These are phyloP conservation scores for Drosophila nigrodunni DNA, from an alignment of 1,140 invertebrate species.

Conservation along the genomic window DNA sequence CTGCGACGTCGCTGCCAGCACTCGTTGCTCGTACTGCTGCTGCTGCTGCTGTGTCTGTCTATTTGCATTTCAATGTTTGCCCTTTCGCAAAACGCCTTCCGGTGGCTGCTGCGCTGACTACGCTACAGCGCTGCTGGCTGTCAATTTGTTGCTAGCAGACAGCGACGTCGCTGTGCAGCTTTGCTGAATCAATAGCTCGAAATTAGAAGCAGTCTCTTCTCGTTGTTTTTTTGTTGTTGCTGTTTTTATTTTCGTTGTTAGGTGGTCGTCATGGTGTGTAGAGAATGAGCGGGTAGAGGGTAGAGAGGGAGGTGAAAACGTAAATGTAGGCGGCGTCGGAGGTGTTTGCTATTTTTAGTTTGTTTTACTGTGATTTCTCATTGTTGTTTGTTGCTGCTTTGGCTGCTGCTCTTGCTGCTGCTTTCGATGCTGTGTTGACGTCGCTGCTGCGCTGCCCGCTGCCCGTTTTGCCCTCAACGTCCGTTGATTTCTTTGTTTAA, in stretches of 20 bases:
- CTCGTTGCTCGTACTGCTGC: constrained; percentile 18
- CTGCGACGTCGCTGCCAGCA: constrained; percentile 5
- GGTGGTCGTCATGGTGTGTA: constrained; percentile 41
- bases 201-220: constrained; percentile 54
- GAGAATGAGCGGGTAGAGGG: background rate
- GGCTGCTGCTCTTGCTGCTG: constrained; percentile 19
- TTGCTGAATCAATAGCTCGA: constrained; percentile 67
- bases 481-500: constrained; percentile 74
- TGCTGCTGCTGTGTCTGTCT: constrained; percentile 21
- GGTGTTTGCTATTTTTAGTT: constrained; percentile 72
- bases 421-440: constrained; percentile 1
- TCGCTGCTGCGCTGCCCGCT: constrained; percentile 3
- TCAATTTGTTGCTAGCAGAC: constrained; percentile 53
- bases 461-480: constrained; percentile 17
- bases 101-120: constrained; percentile 38
- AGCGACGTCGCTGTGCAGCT: constrained; percentile 18
- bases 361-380: constrained; percentile 74
- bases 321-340: constrained; percentile 20
- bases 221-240: constrained; percentile 26
- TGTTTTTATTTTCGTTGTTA: constrained; percentile 37
- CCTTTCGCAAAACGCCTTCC: constrained; percentile 73
- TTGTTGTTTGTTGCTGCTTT: constrained; percentile 70
- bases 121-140: constrained; percentile 26
- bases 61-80: constrained; percentile 65
- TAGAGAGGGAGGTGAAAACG: background rate